Percentiles rank a stretch among this genome's conserved stretches.
These are phyloP conservation scores for Oxyura jamaicensis DNA, from an alignment of 2,113 vertebrate species.

Conservation along the genomic window DNA sequence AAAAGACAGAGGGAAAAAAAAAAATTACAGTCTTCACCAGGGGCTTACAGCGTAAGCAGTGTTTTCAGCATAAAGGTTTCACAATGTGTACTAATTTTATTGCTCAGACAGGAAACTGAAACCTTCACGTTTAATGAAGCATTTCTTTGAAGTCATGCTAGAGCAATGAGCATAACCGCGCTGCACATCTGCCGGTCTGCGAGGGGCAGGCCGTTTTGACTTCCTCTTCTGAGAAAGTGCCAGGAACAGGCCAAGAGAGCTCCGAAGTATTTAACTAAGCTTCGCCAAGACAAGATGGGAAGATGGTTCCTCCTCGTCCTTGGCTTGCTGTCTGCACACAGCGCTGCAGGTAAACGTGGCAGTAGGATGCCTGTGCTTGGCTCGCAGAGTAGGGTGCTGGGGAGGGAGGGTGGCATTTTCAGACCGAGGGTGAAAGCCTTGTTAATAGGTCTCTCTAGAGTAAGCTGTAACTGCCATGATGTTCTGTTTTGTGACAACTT, in stretches of 20 bases:
- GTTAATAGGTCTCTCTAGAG: not conserved
- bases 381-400: fast-evolving
- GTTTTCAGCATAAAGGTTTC: not conserved
- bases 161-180: not conserved
- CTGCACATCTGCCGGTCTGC: not conserved
- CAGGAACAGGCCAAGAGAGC: not conserved
- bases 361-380: fast-evolving
- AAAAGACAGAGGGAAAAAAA: not conserved
- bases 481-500: not conserved
- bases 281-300: conserved; percentile 44
- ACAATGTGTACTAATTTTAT: not conserved
- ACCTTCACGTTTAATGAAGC: conserved; percentile 37
- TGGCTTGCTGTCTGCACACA: conserved; percentile 30
- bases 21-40: not conserved
- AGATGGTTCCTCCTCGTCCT: conserved; percentile 11
- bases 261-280: not conserved
- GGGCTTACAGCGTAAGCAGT: not conserved
- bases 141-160: conserved; percentile 48
- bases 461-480: not conserved
- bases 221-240: not conserved
- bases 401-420: not conserved
- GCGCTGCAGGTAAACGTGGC: conserved; percentile 52
- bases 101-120: not conserved
- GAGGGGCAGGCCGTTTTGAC: not conserved
- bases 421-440: not conserved